These are phyloP conservation scores for Uropetala carovei DNA, from an alignment of 2,888 invertebrate genomes.

Conservation along the genomic window DNA sequence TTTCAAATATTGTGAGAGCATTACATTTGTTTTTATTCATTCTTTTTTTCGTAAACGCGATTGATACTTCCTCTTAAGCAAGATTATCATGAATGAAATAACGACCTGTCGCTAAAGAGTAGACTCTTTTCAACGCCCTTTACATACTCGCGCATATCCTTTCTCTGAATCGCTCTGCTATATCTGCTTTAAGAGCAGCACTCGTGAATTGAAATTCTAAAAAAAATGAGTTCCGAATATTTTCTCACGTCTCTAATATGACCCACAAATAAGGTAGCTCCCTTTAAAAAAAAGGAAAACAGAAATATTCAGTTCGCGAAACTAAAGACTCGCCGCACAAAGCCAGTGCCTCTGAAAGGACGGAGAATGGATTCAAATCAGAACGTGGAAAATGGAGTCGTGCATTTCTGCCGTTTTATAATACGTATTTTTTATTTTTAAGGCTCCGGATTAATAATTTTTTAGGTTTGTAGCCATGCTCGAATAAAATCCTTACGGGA, in stretches of 20 bases:
- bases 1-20: too few species aligned
- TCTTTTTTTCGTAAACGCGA: too few species aligned
- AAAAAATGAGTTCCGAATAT: not conserved
- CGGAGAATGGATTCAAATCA: not conserved
- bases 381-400: not conserved
- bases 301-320: not conserved
- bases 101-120: too few species aligned
- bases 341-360: conserved; percentile 2
- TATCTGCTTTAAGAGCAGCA: not conserved
- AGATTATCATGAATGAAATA: too few species aligned
- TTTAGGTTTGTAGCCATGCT: not conserved
- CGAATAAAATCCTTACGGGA: not conserved
- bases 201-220: not conserved
- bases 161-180: not conserved
- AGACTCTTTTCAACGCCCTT: too few species aligned
- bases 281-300: not conserved
- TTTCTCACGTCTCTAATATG: not conserved
- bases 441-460: not conserved
- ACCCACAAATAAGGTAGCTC: conserved; percentile 18
- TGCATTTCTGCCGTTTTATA: not conserved
- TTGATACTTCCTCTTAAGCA: too few species aligned
- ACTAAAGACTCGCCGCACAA: not conserved
- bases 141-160: not conserved
- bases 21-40: too few species aligned
- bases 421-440: not conserved